Percentiles rank a stretch among this genome's conserved stretches.
These are phyloP conservation scores for Pterostichus madidus DNA, from an alignment of 2,888 invertebrate species.

Conservation along the genomic window DNA sequence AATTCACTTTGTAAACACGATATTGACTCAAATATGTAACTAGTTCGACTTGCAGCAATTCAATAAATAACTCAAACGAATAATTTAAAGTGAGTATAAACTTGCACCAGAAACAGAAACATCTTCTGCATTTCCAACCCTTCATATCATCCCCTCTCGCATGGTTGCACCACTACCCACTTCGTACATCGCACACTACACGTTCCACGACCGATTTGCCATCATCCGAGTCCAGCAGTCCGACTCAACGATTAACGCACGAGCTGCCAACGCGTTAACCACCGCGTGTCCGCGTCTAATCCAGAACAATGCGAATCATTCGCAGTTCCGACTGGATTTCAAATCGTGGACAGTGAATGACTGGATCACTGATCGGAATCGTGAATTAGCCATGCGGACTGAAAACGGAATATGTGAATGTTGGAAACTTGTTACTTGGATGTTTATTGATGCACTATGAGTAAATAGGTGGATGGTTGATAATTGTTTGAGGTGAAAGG, in stretches of 20 bases:
- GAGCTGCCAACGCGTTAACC: conserved; percentile 5
- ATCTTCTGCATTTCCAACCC: conserved; percentile 10
- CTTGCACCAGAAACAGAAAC: conserved; percentile 5
- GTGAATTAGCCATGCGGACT: neutral
- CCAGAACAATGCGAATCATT: conserved; percentile 44
- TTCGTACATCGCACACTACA: neutral
- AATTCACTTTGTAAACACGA: too few species aligned
- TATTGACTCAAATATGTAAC: too few species aligned
- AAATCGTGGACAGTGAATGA: neutral
- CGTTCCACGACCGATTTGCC: neutral
- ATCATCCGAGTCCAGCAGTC: neutral
- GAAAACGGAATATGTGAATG: conserved; percentile 23
- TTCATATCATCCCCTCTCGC: conserved; percentile 2
- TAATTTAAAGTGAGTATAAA: too few species aligned
- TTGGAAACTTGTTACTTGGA: neutral
- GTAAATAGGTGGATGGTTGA: too few species aligned
- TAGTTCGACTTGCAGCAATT: too few species aligned
- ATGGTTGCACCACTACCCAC: neutral
- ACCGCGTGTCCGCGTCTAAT: conserved; percentile 27
- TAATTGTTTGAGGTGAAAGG: too few species aligned
- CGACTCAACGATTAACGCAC: neutral
- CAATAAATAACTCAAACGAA: too few species aligned
- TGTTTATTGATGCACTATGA: too few species aligned
- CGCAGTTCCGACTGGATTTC: neutral
- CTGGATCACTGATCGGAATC: neutral